Conservation (phyloP, 2,888 invertebrate species). For the Rhagophthalmus giganteus region DNA sequence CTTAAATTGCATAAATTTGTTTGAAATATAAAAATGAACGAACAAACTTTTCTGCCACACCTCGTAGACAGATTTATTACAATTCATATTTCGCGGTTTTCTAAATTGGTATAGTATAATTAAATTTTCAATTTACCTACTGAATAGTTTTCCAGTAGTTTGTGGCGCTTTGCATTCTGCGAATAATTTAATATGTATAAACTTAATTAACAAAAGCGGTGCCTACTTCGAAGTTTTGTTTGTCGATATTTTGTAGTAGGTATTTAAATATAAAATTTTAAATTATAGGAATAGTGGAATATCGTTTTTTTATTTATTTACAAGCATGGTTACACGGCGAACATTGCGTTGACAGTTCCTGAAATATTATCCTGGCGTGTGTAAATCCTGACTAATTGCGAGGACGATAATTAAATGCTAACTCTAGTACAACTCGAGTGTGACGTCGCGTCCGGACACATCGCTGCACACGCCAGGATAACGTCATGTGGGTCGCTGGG, state of each 20-base stretch:
- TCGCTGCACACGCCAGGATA: constrained; percentile 45
- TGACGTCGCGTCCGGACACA: constrained; percentile 39
- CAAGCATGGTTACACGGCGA: constrained; percentile 6
- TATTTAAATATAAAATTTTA: no score
- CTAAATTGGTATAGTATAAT: no score
- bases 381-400: constrained; percentile 43
- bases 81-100: no score
- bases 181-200: no score
- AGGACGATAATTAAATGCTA: constrained; percentile 46
- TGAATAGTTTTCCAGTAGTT: no score
- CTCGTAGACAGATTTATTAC: no score
- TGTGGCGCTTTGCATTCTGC: no score
- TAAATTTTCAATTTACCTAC: no score
- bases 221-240: background rate
- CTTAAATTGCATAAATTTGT: no score
- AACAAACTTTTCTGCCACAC: no score
- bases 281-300: background rate
- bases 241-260: no score
- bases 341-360: constrained; percentile 43
- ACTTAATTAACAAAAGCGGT: background rate
- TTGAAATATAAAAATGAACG: no score
- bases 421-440: constrained; percentile 38
- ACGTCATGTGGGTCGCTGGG: constrained; percentile 43
- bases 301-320: background rate
- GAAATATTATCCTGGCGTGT: constrained; percentile 43